Evolutionary conservation across 2,888 invertebrate genomes (phyloP).

Genomic region (Amphipyra tragopoginis): DNA sequence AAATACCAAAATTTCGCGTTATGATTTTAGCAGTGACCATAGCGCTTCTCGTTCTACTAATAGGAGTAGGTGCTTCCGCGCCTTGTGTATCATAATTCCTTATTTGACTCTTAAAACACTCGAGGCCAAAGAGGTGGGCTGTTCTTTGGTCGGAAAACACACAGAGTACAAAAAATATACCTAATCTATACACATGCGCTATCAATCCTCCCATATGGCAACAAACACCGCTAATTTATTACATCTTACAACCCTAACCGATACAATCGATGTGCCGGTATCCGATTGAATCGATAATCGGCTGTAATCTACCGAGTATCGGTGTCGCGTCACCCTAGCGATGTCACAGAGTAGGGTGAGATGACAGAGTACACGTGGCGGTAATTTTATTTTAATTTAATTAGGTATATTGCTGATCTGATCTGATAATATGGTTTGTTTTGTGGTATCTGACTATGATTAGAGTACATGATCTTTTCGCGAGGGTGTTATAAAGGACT

Average conservation of each 20-base stretch:
- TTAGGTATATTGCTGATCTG: not conserved
- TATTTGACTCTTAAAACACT: no score
- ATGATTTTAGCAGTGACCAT: no score
- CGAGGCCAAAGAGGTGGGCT: no score
- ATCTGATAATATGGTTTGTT: conserved; percentile 4
- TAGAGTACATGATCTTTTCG: not conserved
- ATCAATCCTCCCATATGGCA: conserved; percentile 52
- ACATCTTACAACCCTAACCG: conserved; percentile 52
- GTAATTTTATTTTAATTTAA: conserved; percentile 45
- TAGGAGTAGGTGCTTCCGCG: no score
- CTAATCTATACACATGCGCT: not conserved
- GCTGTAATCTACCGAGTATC: conserved; percentile 73
- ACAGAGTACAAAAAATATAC: conserved; percentile 11
- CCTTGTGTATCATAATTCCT: no score
- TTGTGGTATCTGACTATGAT: not conserved
- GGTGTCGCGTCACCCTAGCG: conserved; percentile 60
- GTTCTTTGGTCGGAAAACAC: not conserved
- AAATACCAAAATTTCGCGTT: no score
- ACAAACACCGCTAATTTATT: conserved; percentile 52
- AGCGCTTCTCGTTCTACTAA: no score
- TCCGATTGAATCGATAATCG: conserved; percentile 78
- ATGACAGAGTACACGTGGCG: conserved; percentile 26
- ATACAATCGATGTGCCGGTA: conserved; percentile 51
- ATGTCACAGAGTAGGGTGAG: conserved; percentile 39
- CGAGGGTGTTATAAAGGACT: no score